Evolutionary conservation across 2,888 invertebrate genomes (phyloP), one percentile per base, ranked within the genome.

Genomic region (Drosophila monieri): DNA sequence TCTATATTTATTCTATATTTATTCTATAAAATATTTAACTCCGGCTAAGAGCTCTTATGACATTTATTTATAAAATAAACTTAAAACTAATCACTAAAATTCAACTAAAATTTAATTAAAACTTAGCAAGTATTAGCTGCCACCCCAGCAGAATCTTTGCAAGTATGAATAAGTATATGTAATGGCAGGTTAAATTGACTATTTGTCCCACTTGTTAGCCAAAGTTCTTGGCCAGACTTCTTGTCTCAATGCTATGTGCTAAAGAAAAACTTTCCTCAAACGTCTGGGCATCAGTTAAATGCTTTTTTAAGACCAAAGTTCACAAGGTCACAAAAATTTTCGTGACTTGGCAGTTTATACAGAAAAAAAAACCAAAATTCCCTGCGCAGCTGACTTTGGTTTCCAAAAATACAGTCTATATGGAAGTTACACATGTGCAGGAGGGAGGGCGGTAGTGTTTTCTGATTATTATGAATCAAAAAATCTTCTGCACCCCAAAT

Each of bases 301-400:
- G 73, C 73, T 69, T 77, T 73, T 74, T 66, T 62, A 65, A 75
- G 69, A 69, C 49, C 35, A 54, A 75, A 78, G 69, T 78, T 78
- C 73, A 57, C 78, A 78, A 78, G 78, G 80, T 80, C 78, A 73
- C 56, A 57, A 37, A 52, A 67, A 66, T 41, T 39, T 35, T 58
- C 59, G 60, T 61, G 59, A 61, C 60, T 60, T 60, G 60, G 59
- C 58, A 60, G 59, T 58, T 61, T 61, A 46, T 35, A 35, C n/a
- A 35, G 6, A 6, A n/a, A 35, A n/a, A 6, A 15, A 27, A 27
- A 27, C 8, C 9, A 27, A 27, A 9, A 27, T 27, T 9, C 27
- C 27, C 8, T 27, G 2, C 3, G 27, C 27, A 27, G 9, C 9
- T 27, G 9, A 27, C 2, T 27, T 27, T 27, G 9, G 27, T 27